A percentile compares a stretch with the other conserved stretches of the same genome.
Evolutionary conservation across 2,888 invertebrate genomes (phyloP).

Genomic region (Blastobasis lacticolella): DNA sequence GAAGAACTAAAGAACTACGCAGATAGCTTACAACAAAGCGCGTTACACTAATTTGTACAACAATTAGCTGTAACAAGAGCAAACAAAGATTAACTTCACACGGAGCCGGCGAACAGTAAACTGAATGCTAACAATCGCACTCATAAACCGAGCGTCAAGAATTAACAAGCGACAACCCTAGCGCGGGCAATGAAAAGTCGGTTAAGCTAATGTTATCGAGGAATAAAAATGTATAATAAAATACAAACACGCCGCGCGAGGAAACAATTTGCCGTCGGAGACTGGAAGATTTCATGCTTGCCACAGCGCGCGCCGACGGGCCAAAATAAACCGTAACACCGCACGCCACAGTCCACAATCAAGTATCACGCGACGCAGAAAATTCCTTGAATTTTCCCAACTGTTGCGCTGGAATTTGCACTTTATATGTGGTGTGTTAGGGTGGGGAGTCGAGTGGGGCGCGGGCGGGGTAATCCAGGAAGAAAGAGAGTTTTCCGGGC

Average conservation of each 20-base stretch:
- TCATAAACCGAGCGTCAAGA: slow-evolving; percentile 27
- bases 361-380: slow-evolving; percentile 35
- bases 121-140: slow-evolving; percentile 15
- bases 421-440: slow-evolving; percentile 27
- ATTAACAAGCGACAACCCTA: slow-evolving; percentile 53
- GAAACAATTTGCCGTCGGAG: slow-evolving; percentile 74
- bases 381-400: slow-evolving; percentile 65
- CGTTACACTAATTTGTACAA: not conserved
- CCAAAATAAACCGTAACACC: slow-evolving; percentile 28
- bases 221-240: slow-evolving; percentile 75
- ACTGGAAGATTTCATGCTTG: slow-evolving; percentile 68
- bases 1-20: too few species aligned
- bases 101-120: too few species aligned
- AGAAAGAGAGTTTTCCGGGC: slow-evolving; percentile 73
- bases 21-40: not conserved
- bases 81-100: not conserved
- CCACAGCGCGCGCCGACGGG: slow-evolving; percentile 22
- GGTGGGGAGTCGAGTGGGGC: slow-evolving; percentile 30
- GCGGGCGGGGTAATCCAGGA: slow-evolving; percentile 55
- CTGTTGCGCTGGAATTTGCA: slow-evolving; percentile 17
- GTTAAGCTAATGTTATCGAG: slow-evolving; percentile 75
- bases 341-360: slow-evolving; percentile 34
- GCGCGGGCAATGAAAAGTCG: slow-evolving; percentile 71
- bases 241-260: slow-evolving; percentile 72
- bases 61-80: not conserved